Conservation (phyloP, 2,888 invertebrate species). For the Lucinisca nassula region DNA sequence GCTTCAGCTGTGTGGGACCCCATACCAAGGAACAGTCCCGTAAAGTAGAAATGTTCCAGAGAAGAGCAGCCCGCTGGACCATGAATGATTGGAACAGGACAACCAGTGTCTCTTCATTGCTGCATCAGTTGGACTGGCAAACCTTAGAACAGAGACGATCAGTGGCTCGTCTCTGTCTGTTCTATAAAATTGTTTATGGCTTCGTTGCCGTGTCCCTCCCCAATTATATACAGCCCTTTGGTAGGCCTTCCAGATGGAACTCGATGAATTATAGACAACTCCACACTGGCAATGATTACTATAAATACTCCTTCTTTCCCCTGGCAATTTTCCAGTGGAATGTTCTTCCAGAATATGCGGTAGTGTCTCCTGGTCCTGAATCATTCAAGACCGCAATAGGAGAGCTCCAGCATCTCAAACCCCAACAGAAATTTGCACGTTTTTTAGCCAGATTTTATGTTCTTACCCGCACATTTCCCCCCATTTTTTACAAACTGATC, state of each 20-base stretch:
- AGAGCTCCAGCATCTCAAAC: neutral
- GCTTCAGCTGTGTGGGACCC: neutral
- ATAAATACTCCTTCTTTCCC: slow-evolving; percentile 11
- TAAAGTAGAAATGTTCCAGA: neutral
- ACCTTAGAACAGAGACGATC: neutral
- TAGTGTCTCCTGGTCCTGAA: neutral
- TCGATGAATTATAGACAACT: neutral
- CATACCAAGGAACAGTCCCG: neutral
- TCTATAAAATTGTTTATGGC: neutral
- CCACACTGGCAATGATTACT: neutral
- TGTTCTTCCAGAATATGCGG: neutral
- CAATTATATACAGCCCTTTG: neutral
- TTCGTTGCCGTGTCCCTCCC: neutral
- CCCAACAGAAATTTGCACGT: neutral
- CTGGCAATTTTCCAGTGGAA: neutral
- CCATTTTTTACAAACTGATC: no score
- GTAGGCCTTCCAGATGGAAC: neutral
- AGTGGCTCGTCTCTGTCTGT: neutral
- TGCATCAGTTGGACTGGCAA: neutral
- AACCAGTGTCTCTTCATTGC: neutral
- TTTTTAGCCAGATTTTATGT: neutral
- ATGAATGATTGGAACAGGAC: neutral
- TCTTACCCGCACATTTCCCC: no score
- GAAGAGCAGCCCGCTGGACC: neutral
- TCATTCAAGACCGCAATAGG: neutral